Conservation (phyloP, 2,888 invertebrate species). For the Sthenelais limicola region DNA sequence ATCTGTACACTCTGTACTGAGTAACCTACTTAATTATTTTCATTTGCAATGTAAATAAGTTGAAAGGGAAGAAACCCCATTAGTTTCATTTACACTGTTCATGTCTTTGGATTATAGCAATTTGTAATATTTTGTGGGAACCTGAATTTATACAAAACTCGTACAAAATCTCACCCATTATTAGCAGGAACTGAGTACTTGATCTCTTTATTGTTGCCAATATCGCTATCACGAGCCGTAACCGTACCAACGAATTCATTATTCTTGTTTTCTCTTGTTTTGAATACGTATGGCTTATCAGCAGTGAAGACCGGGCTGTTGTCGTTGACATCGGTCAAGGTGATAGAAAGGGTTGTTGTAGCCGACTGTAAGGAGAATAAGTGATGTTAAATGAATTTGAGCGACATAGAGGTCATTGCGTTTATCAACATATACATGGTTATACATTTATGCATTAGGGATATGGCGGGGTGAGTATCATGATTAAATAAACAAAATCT, state of each 20-base stretch:
- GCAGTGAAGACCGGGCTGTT: constrained; percentile 54
- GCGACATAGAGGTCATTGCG: not conserved
- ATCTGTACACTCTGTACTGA: too few species aligned
- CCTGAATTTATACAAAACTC: too few species aligned
- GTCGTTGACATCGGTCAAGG: constrained; percentile 62
- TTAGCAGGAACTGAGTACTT: constrained; percentile 45
- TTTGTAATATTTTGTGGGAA: too few species aligned
- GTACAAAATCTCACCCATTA: constrained; percentile 44
- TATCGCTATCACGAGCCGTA: constrained; percentile 48
- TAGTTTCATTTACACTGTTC: too few species aligned
- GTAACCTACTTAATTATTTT: too few species aligned
- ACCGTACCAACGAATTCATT: constrained; percentile 54
- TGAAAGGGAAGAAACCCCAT: too few species aligned
- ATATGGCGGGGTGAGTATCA: not conserved
- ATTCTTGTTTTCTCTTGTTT: constrained; percentile 55
- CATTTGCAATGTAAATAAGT: too few species aligned
- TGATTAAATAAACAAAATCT: not conserved
- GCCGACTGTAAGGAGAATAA: constrained; percentile 51
- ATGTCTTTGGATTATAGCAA: too few species aligned
- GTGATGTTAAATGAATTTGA: not conserved
- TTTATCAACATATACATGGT: not conserved
- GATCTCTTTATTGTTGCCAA: constrained; percentile 39
- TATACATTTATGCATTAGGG: not conserved
- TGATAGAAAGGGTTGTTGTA: constrained; percentile 53
- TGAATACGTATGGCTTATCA: constrained; percentile 43